Conservation (phyloP, 2,888 invertebrate genomes). For the Polietes domitor region DNA sequence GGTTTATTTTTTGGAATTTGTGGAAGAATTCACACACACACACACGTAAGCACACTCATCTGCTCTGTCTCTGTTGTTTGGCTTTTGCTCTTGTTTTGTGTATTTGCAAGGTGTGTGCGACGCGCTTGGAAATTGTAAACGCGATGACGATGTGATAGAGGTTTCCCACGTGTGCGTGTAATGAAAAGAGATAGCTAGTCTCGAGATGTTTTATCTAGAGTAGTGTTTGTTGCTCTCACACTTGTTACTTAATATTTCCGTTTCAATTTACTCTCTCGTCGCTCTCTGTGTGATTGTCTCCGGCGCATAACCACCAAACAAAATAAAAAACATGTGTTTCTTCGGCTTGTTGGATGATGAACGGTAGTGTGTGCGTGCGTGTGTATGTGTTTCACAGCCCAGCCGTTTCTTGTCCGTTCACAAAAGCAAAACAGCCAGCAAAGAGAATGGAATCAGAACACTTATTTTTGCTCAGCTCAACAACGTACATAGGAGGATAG, state of each 20-base stretch:
- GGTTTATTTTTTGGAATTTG: conserved; percentile 24
- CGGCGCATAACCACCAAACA: conserved; percentile 2
- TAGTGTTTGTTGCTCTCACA: conserved; percentile 38
- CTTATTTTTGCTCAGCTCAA: conserved; percentile 34
- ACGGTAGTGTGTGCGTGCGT: no score
- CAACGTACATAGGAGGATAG: conserved; percentile 41
- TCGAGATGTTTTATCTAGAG: background rate
- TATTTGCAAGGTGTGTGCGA: conserved; percentile 48
- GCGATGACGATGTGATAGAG: background rate
- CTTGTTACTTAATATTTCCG: conserved; percentile 62
- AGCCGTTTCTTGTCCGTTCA: conserved; percentile 3
- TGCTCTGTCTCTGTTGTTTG: no score
- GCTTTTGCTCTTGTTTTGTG: background rate
- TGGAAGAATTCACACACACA: conserved; percentile 18
- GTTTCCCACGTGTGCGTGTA: background rate
- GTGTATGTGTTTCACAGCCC: conserved; percentile 51
- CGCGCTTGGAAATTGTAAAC: conserved; percentile 29
- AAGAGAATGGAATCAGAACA: background rate
- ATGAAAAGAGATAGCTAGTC: conserved; percentile 28
- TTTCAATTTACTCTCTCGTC: conserved; percentile 26
- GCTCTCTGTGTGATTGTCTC: background rate
- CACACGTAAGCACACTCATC: background rate
- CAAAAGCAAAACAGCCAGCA: background rate
- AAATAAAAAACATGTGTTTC: conserved; percentile 57
- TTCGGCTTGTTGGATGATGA: conserved; percentile 18